Evolutionary conservation across 1,140 invertebrate species (phyloP), one percentile per base, ranked within the genome.

Genomic region (Neodiprion fabricii): DNA sequence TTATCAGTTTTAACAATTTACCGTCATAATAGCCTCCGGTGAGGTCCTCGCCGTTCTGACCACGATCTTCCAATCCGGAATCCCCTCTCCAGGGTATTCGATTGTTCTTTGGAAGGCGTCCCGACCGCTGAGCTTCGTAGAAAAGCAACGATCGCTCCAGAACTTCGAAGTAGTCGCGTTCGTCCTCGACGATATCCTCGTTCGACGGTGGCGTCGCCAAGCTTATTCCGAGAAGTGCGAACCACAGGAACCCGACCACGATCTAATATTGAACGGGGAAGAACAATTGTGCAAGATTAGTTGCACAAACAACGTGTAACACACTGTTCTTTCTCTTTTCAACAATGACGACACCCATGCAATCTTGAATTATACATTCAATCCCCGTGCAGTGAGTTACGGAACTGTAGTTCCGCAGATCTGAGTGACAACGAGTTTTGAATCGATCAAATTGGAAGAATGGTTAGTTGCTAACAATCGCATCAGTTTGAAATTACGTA

Each of bases 1-100:
- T 40, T 40, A 40, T 40, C 28, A 40, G 28, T 40, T 40, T 40
- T 40, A 40, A 40, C 28, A 40, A 40, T 61, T 8, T 61, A 92
- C 92, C 92, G 79, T 93, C 92, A 80, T 93, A 93, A 84, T 93
- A 93, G 68, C 92, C 92, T 67, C 92, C 92, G 12, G 88, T 91
- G 10, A 93, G 82, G 80, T 93, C 92, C 80, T 91, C 89, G 5
- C 90, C 91, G 49, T 89, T 85, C 7, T 83, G 77, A 7, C 89
- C 89, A 40, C 83, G 82, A 82, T 93, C 92, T 12, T 86, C 75
- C 9, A 92, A 79, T 7, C 89, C 91, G 0, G 92, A 92, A 83
- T 93, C 91, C 0, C 86, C 85, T 74, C 92, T 85, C 91, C 91
- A 93, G 4, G 85, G 78, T 50, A 93, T 89, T 12, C 91, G 84